Evolutionary conservation across 2,797 vertebrate genomes (phyloP).

Genomic region (Rhinogobio ventralis): DNA sequence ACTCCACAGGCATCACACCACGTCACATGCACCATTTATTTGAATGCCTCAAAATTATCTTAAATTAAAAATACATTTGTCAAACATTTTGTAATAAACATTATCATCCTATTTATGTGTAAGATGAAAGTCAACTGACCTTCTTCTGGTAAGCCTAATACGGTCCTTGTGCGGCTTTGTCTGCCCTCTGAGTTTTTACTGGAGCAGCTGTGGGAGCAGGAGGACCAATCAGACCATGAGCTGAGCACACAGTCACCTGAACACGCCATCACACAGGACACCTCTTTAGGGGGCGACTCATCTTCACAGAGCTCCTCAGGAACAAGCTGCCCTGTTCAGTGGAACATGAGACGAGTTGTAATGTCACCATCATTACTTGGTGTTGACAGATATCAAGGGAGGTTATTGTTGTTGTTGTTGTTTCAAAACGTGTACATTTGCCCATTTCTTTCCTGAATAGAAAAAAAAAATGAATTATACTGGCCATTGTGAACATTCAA

Average conservation of each 20-base stretch:
- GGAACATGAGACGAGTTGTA: background rate
- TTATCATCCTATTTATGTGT: background rate
- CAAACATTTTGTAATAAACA: constrained; percentile 7
- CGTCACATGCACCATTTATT: background rate
- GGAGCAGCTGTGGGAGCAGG: constrained; percentile 91
- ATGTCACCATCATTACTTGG: background rate
- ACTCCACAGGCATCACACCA: background rate
- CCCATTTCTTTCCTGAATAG: background rate
- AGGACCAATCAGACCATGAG: constrained; percentile 89
- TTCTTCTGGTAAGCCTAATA: constrained; percentile 89
- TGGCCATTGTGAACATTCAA: background rate
- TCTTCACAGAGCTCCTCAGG: constrained; percentile 78
- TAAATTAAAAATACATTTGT: background rate
- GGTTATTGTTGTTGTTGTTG: background rate
- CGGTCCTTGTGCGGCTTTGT: constrained; percentile 86
- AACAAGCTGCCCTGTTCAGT: constrained; percentile 80
- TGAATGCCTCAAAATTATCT: background rate
- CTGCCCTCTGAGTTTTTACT: constrained; percentile 85
- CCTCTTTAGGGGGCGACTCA: constrained; percentile 70
- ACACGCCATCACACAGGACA: constrained; percentile 86
- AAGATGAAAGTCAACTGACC: constrained; percentile 74
- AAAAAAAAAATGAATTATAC: background rate
- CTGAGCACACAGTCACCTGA: constrained; percentile 87
- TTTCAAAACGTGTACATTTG: background rate
- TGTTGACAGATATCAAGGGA: background rate